Percentiles rank a stretch among this genome's conserved stretches.
Evolutionary conservation across 2,113 vertebrate genomes (phyloP).

Genomic region (Calidris pugnax): DNA sequence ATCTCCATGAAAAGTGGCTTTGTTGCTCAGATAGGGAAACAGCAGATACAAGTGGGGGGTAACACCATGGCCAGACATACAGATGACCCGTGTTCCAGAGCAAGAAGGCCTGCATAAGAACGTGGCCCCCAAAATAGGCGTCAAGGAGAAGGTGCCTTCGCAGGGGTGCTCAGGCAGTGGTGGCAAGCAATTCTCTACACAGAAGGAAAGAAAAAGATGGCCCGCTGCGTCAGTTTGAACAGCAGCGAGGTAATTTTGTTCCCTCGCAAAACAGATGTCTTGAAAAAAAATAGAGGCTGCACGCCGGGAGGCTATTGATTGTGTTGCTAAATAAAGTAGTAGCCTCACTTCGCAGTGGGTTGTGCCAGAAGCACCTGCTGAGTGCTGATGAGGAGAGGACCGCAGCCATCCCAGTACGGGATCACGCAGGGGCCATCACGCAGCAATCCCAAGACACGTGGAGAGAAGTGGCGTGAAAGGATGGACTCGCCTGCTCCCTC

Average conservation of each 20-base stretch:
- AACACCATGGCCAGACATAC: background rate
- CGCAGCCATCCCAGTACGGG: background rate
- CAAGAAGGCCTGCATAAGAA: background rate
- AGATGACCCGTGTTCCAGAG: background rate
- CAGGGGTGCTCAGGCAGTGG: background rate
- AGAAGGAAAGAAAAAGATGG: background rate
- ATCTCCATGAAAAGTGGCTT: background rate
- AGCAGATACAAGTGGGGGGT: background rate
- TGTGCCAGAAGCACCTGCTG: background rate
- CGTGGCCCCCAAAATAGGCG: rapidly evolving
- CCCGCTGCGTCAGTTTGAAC: background rate
- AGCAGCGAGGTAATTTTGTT: background rate
- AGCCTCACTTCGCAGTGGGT: background rate
- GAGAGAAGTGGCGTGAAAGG: background rate
- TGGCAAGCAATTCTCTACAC: background rate
- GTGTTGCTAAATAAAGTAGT: background rate
- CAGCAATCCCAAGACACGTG: background rate
- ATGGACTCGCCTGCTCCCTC: background rate
- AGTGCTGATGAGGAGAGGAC: background rate
- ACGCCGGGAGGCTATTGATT: background rate
- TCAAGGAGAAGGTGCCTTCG: rapidly evolving
- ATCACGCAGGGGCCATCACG: rapidly evolving
- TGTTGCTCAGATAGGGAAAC: background rate
- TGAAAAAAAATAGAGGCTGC: background rate
- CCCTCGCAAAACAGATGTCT: background rate